phyloP scores from a whole-genome alignment of 2,113 vertebrate species.

The Alosa alosa region DNA sequence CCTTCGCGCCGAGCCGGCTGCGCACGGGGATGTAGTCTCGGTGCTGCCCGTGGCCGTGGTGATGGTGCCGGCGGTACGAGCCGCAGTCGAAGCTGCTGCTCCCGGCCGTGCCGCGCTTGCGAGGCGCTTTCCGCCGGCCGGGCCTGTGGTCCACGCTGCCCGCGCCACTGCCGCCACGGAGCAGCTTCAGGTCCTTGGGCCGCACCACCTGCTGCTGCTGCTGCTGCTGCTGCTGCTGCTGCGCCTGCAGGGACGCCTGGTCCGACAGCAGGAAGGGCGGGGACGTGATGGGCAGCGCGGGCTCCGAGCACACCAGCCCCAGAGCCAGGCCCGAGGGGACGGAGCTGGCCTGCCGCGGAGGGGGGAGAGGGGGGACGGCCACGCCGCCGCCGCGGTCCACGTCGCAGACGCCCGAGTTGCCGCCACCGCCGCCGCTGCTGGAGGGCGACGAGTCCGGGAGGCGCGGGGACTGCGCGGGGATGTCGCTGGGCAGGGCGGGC shows the following conservation, averaged over 20 bases:
- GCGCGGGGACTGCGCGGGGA: slow-evolving; percentile 54
- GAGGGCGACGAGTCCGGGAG: slow-evolving; percentile 70
- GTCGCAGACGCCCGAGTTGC: slow-evolving; percentile 68
- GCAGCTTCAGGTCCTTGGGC: slow-evolving; percentile 83
- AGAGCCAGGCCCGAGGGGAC: slow-evolving; percentile 71
- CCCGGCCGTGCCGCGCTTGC: slow-evolving; percentile 67
- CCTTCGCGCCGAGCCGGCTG: slow-evolving; percentile 76
- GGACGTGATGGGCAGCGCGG: slow-evolving; percentile 67
- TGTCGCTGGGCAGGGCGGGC: slow-evolving; percentile 52
- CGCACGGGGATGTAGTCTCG: slow-evolving; percentile 78
- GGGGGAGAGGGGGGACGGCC: slow-evolving; percentile 68
- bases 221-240: slow-evolving; percentile 30
- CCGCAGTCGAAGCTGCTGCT: slow-evolving; percentile 78
- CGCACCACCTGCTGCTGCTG: slow-evolving; percentile 84
- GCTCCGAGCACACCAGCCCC: slow-evolving; percentile 72
- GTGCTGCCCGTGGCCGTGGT: slow-evolving; percentile 71
- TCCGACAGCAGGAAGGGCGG: slow-evolving; percentile 70
- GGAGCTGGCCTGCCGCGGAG: slow-evolving; percentile 73
- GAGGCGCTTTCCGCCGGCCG: slow-evolving; percentile 73
- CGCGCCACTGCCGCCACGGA: slow-evolving; percentile 65
- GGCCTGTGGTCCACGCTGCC: slow-evolving; percentile 68
- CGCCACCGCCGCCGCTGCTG: too few relatives aligned
- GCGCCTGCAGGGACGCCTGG: slow-evolving; percentile 63
- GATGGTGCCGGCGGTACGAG: slow-evolving; percentile 73
- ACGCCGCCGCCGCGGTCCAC: slow-evolving; percentile 49